A percentile compares a stretch with the other conserved stretches of the same genome.
Conservation (phyloP, 2,888 invertebrate genomes). For the Orgyia antiqua region DNA sequence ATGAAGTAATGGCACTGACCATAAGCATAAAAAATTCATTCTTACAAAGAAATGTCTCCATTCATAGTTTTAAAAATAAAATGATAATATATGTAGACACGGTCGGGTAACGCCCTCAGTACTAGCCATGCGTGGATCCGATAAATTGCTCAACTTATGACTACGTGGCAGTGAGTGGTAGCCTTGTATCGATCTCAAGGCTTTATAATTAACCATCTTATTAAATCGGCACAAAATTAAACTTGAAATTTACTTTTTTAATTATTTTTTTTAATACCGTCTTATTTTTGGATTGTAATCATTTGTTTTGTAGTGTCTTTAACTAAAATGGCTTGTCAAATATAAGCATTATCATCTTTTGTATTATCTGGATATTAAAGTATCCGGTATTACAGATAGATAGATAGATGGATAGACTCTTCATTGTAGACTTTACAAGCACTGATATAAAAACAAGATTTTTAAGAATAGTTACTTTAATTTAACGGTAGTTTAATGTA, state of each 20-base stretch:
- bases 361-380: no score
- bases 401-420: no score
- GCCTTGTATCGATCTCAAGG: slow-evolving; percentile 57
- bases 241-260: slow-evolving; percentile 2
- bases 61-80: background rate
- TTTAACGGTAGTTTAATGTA: no score
- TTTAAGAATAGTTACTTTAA: no score
- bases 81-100: slow-evolving; percentile 24
- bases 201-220: slow-evolving; percentile 29
- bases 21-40: no score
- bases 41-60: no score
- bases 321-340: no score
- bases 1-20: no score
- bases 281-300: slow-evolving; percentile 1
- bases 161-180: slow-evolving; percentile 30
- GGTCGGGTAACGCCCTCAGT: slow-evolving; percentile 42
- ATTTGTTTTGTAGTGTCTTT: background rate
- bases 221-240: slow-evolving; percentile 7
- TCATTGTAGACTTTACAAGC: no score
- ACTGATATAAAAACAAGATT: no score
- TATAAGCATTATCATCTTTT: no score
- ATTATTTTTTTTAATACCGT: slow-evolving; percentile 1
- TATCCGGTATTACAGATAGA: no score
- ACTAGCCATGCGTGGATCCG: slow-evolving; percentile 57
- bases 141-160: slow-evolving; percentile 44